phyloP scores from a whole-genome alignment of 1,140 invertebrate species.

The Homalodisca vitripennis region DNA sequence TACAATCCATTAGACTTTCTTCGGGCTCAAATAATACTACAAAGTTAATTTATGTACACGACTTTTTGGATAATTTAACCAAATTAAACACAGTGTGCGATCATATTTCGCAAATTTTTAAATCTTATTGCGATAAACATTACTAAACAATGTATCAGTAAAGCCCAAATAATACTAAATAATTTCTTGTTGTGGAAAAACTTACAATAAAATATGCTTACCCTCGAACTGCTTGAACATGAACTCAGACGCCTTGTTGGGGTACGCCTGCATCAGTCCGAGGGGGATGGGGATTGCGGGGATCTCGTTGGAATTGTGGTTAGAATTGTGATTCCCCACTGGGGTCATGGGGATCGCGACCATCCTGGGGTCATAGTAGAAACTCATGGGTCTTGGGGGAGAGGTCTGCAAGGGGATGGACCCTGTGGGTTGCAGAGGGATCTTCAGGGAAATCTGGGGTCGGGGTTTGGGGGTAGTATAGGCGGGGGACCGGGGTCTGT shows the following conservation, averaged over 20 bases:
- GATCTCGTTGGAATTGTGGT: slow-evolving; percentile 48
- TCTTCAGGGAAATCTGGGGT: slow-evolving; percentile 35
- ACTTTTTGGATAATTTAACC: too few relatives aligned
- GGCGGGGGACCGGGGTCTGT: slow-evolving; percentile 14
- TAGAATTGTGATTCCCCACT: slow-evolving; percentile 47
- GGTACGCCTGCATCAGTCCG: slow-evolving; percentile 57
- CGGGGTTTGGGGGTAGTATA: slow-evolving; percentile 15
- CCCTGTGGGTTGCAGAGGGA: slow-evolving; percentile 10
- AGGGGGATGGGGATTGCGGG: slow-evolving; percentile 48
- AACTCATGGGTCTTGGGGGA: slow-evolving; percentile 15
- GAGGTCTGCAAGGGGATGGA: slow-evolving; percentile 1
- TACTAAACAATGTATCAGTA: too few relatives aligned
- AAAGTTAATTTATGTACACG: too few relatives aligned
- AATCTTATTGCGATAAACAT: too few relatives aligned
- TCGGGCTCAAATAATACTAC: too few relatives aligned
- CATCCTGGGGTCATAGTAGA: slow-evolving; percentile 30
- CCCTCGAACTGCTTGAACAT: slow-evolving; percentile 73
- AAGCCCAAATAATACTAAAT: too few relatives aligned
- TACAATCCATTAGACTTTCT: too few relatives aligned
- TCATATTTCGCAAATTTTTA: too few relatives aligned
- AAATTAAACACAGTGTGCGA: too few relatives aligned
- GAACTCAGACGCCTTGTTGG: slow-evolving; percentile 66
- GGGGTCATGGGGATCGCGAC: slow-evolving; percentile 35
- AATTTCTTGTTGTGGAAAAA: too few relatives aligned
- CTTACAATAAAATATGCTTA: slow-evolving; percentile 38